phyloP scores from a whole-genome alignment of 2,888 invertebrate species.

The Aspidiotus destructor region DNA sequence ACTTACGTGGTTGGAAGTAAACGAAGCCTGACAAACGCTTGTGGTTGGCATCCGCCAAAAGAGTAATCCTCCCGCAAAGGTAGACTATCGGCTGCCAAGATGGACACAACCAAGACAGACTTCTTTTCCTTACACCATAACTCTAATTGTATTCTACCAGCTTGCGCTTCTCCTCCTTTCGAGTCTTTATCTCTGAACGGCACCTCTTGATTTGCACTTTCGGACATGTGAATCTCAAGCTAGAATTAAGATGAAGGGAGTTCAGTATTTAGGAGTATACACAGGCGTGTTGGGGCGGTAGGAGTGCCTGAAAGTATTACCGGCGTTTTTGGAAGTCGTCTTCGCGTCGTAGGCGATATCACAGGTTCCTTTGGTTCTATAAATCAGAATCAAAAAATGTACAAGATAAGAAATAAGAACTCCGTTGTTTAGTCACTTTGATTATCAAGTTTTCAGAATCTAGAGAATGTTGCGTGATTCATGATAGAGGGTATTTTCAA shows the following conservation, averaged over 20 bases:
- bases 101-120: constrained; percentile 70
- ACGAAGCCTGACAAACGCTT: constrained; percentile 74
- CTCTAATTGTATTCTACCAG: constrained; percentile 75
- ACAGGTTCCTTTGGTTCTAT: constrained; percentile 81
- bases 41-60: constrained; percentile 67
- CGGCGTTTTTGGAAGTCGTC: constrained; percentile 94
- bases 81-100: constrained; percentile 77
- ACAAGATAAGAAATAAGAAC: constrained; percentile 1
- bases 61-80: constrained; percentile 65
- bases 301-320: constrained; percentile 47
- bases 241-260: background rate
- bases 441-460: too few relatives aligned
- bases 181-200: constrained; percentile 18
- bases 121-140: constrained; percentile 80
- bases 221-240: constrained; percentile 25
- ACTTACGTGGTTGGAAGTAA: constrained; percentile 70
- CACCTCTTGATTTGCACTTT: constrained; percentile 15
- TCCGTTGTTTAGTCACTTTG: too few relatives aligned
- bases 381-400: constrained; percentile 43
- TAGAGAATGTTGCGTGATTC: too few relatives aligned
- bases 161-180: constrained; percentile 6
- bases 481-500: too few relatives aligned
- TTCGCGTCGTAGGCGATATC: constrained; percentile 79
- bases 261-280: background rate
- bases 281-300: background rate